Percentiles rank a stretch among this genome's conserved stretches.
phyloP scores from a whole-genome alignment of 2,888 invertebrate species.

The Tanytarsus gracilentus region DNA sequence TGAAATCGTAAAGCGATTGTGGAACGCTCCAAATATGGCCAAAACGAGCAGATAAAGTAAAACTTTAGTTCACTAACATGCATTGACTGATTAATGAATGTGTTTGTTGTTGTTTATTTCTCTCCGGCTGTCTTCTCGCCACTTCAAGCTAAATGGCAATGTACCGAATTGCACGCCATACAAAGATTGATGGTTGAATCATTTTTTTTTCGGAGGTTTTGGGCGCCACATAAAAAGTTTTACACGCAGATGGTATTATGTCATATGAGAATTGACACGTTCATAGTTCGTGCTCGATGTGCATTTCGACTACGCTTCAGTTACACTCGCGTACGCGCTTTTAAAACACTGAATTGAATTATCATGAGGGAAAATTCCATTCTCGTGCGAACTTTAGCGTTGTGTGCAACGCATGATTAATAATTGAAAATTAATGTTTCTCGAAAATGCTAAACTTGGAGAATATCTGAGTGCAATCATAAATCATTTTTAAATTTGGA shows the following conservation, averaged over 20 bases:
- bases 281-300: slow-evolving; percentile 1
- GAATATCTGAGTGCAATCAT: background rate
- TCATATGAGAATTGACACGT: slow-evolving; percentile 2
- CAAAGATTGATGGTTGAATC: background rate
- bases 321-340: background rate
- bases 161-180: background rate
- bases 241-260: background rate
- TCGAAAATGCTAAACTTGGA: background rate
- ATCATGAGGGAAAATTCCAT: background rate
- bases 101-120: background rate
- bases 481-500: background rate
- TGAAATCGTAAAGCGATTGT: slow-evolving; percentile 23
- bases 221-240: slow-evolving; percentile 1
- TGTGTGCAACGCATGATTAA: background rate
- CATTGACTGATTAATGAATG: slow-evolving; percentile 26
- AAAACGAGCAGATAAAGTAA: slow-evolving; percentile 15
- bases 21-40: slow-evolving; percentile 23
- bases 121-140: background rate
- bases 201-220: background rate
- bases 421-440: background rate
- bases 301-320: background rate
- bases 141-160: background rate
- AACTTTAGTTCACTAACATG: slow-evolving; percentile 9
- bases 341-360: background rate
- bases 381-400: background rate